Evolutionary conservation across 2,113 vertebrate species (phyloP).

Genomic region (Monarcha castaneiventris): DNA sequence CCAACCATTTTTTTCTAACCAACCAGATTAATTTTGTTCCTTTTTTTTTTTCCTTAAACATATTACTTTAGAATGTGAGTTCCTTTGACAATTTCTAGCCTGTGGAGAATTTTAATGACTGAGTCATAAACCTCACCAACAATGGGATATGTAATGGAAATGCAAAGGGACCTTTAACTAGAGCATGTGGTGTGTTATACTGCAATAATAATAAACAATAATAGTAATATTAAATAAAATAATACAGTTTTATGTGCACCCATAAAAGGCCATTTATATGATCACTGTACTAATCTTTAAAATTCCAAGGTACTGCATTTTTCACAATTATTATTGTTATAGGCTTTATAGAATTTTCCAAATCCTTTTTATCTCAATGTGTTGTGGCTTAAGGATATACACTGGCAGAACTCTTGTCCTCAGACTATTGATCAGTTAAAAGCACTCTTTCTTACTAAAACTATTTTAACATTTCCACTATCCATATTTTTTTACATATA

Average conservation of each 20-base stretch:
- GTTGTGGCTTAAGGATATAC: neutral
- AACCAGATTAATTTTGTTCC: neutral
- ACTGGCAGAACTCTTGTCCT: neutral
- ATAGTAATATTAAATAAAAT: constrained; percentile 38
- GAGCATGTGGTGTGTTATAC: neutral
- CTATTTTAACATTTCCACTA: constrained; percentile 27
- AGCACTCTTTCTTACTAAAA: neutral
- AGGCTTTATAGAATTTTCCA: constrained; percentile 17
- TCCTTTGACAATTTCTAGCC: constrained; percentile 30
- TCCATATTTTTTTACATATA: constrained; percentile 31
- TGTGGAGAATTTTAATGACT: constrained; percentile 47
- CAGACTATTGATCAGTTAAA: constrained; percentile 21
- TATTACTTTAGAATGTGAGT: neutral
- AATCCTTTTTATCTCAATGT: constrained; percentile 26
- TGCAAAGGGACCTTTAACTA: neutral
- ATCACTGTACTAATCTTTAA: constrained; percentile 35
- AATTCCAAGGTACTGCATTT: constrained; percentile 3
- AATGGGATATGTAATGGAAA: constrained; percentile 14
- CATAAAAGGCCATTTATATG: constrained; percentile 47
- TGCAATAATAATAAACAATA: constrained; percentile 51
- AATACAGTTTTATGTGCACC: constrained; percentile 2
- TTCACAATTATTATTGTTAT: constrained; percentile 49
- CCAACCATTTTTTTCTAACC: constrained; percentile 1
- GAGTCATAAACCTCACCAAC: constrained; percentile 44
- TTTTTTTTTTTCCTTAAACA: neutral